Base-by-base conservation (phyloP, 1,140 invertebrate genomes). In the Pseudachorutes palmiensis region DNA sequence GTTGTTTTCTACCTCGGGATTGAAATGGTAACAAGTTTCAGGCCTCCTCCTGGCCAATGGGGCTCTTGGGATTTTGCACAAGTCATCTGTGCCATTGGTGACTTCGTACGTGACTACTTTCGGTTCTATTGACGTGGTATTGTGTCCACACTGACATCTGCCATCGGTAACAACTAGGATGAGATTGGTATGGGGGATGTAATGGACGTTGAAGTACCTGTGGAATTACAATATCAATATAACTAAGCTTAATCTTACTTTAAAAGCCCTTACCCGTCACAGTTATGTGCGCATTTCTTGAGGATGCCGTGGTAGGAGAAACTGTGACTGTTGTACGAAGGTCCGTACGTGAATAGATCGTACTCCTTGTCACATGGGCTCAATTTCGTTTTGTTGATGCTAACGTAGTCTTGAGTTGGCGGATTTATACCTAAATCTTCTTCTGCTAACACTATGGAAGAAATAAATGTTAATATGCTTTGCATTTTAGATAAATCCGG, bases 191-290 rank as follows among this genome's bases (percentile, higher is more conserved):
- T 92, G 88, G 45, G 87, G 90, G 72, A 94, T 91, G 80, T 92
- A 92, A 75, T 94, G 91, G 14, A 94, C 91, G 78, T 91, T 94
- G 79, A 94, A 95, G 16, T 90, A 90, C 71, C 90, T 92, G 78
- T 73, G 82, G 75, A 78, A 71, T 49, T n/a, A n/a, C 14, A 30
- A 41, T 49, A 26, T 28, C 24, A 45, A 9, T 48, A 24, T 12
- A 59, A 59, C 31, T 24, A 65, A 28, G 26, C 12, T 49, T 19
- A 60, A 24, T 29, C 19, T 65, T 41, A 12, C 26, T n/a, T 22
- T 24, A 19, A 45, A 45, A 45, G 19, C n/a, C 14, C 71, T 78
- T 80, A 90, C 88, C 91, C 88, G 78, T 92, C 91, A 76, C 92
- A 94, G 71, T 90, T 89, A 30, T 86, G 83, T 75, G 93, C 90